These are phyloP conservation scores for Picus viridis DNA, from an alignment of 2,797 vertebrate species.

Conservation along the genomic window DNA sequence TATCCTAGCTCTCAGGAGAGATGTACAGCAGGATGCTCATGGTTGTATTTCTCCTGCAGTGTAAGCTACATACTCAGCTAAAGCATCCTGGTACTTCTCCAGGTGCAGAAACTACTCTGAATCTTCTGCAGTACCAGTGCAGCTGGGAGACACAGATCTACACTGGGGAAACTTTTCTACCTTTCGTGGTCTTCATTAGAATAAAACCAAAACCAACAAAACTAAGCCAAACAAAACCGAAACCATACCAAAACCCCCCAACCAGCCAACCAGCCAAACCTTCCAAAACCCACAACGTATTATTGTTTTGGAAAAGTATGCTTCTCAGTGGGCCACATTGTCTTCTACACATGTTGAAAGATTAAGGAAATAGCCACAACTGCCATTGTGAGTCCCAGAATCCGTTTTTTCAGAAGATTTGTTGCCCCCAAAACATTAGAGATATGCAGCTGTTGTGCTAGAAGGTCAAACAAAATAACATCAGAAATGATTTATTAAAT, in stretches of 20 bases:
- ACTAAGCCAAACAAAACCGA: too few relatives aligned
- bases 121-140: not conserved
- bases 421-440: not conserved
- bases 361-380: not conserved
- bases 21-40: not conserved
- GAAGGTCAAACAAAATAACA: conserved; percentile 23
- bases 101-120: not conserved
- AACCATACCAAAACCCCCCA: not conserved
- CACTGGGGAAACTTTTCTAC: not conserved
- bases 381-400: not conserved
- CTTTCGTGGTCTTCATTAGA: not conserved
- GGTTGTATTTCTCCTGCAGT: not conserved
- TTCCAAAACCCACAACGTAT: not conserved
- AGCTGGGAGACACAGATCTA: not conserved
- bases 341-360: not conserved
- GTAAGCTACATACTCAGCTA: not conserved
- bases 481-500: conserved; percentile 30
- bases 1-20: rapidly evolving
- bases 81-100: not conserved
- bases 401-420: not conserved
- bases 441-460: not conserved
- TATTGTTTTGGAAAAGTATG: not conserved
- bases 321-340: not conserved
- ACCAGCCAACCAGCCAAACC: not conserved
- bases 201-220: not conserved